These are phyloP conservation scores for Agriopis aurantiaria DNA, from an alignment of 2,888 invertebrate species.

Conservation along the genomic window DNA sequence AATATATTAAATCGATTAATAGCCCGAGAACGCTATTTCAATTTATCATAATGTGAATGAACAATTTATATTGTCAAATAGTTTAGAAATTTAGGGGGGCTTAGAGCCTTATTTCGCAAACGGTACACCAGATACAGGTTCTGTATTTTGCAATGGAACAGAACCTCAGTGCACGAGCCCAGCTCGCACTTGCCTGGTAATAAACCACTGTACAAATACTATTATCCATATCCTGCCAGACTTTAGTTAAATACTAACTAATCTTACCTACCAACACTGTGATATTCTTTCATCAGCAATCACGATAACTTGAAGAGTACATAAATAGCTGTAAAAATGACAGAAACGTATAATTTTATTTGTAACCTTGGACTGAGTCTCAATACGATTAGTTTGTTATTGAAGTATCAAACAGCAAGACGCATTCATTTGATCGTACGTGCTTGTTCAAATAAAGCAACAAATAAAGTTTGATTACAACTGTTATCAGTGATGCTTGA, in stretches of 20 bases:
- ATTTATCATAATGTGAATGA: too few species aligned
- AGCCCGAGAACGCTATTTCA: too few species aligned
- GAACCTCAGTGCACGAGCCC: too few species aligned
- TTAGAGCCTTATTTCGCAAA: too few species aligned
- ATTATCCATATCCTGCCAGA: too few species aligned
- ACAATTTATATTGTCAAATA: too few species aligned
- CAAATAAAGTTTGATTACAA: not conserved
- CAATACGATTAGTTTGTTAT: not conserved
- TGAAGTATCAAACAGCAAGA: not conserved
- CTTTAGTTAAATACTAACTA: not conserved
- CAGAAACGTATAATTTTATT: not conserved
- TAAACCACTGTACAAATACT: too few species aligned
- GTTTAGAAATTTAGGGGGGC: too few species aligned
- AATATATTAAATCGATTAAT: too few species aligned
- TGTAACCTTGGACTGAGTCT: not conserved
- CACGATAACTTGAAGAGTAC: not conserved
- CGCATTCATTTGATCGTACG: not conserved
- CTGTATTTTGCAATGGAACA: too few species aligned
- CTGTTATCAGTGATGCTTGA: not conserved
- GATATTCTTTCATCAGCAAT: constrained; percentile 1
- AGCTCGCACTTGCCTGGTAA: too few species aligned
- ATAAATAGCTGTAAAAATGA: not conserved
- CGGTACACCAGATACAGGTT: too few species aligned
- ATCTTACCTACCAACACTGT: not conserved
- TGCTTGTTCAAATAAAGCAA: not conserved